phyloP scores from a whole-genome alignment of 2,888 invertebrate genomes.

The Aproaerema taeniolella region DNA sequence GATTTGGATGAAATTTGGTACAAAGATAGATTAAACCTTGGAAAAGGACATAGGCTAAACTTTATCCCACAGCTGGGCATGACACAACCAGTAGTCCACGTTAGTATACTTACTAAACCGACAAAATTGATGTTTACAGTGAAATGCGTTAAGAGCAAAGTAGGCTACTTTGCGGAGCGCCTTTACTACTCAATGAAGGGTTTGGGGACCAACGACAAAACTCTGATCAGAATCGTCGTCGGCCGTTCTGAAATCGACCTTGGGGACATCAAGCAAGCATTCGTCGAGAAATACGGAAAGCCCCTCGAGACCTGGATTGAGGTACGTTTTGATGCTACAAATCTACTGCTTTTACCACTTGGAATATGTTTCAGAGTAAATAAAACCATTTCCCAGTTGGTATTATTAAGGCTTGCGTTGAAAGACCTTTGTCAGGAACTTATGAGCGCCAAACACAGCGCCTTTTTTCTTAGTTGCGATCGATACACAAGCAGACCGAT shows the following conservation, averaged over 20 bases:
- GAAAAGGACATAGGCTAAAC: too few relatives aligned
- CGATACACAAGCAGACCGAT: too few relatives aligned
- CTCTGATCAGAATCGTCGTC: constrained; percentile 93
- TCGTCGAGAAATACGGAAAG: constrained; percentile 89
- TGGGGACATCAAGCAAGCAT: constrained; percentile 94
- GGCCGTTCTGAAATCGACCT: constrained; percentile 95
- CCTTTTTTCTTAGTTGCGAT: too few relatives aligned
- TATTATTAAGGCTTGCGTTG: too few relatives aligned
- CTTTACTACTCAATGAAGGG: constrained; percentile 95
- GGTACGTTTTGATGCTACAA: constrained; percentile 75
- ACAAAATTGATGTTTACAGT: constrained; percentile 78
- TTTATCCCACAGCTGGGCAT: too few relatives aligned
- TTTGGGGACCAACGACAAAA: constrained; percentile 92
- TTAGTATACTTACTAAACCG: too few relatives aligned
- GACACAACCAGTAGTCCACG: too few relatives aligned
- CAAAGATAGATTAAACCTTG: too few relatives aligned
- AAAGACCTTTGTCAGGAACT: too few relatives aligned
- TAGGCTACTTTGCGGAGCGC: constrained; percentile 94
- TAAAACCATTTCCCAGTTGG: too few relatives aligned
- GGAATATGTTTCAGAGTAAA: not conserved
- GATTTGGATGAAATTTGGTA: too few relatives aligned
- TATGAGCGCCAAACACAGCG: too few relatives aligned
- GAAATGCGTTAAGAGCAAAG: constrained; percentile 93
- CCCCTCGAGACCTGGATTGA: constrained; percentile 90
- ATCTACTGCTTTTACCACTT: not conserved